phyloP scores from a whole-genome alignment of 2,888 invertebrate species.

The Spodoptera picta region DNA sequence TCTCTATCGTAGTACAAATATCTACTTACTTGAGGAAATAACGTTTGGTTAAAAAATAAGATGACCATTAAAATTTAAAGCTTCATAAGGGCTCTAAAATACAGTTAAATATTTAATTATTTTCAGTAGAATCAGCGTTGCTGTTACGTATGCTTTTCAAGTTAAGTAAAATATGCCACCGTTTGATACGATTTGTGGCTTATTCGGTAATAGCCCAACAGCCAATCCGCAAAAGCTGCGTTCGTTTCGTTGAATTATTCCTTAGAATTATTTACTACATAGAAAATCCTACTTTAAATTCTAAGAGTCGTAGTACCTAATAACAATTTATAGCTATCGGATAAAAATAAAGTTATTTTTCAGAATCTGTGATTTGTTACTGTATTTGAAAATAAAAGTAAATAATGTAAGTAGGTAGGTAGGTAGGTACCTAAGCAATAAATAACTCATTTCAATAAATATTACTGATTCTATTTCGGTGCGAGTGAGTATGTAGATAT shows the following conservation, averaged over 20 bases:
- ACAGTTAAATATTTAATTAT: no score
- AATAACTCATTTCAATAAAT: constrained; percentile 29
- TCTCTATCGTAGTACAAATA: no score
- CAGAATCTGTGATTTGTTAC: constrained; percentile 18
- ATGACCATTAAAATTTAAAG: no score
- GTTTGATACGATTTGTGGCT: constrained; percentile 17
- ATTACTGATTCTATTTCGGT: constrained; percentile 51
- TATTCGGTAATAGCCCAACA: constrained; percentile 26
- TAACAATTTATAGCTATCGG: constrained; percentile 26
- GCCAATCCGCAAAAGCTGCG: constrained; percentile 28
- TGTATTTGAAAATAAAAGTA: constrained; percentile 8
- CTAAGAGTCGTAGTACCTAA: constrained; percentile 23
- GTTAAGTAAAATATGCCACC: constrained; percentile 33
- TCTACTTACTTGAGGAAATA: no score
- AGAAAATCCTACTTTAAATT: constrained; percentile 28
- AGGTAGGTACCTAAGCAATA: background rate
- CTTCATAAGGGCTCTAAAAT: no score
- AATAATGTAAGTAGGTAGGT: constrained; percentile 4
- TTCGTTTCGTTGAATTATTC: constrained; percentile 41
- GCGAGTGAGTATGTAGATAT: constrained; percentile 55
- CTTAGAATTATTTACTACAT: constrained; percentile 31
- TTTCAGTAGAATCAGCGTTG: no score
- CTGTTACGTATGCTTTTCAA: constrained; percentile 2
- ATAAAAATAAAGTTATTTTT: constrained; percentile 35
- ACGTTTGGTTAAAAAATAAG: no score